phyloP scores from a whole-genome alignment of 1,140 invertebrate genomes.

The Procambarus virginalis region DNA sequence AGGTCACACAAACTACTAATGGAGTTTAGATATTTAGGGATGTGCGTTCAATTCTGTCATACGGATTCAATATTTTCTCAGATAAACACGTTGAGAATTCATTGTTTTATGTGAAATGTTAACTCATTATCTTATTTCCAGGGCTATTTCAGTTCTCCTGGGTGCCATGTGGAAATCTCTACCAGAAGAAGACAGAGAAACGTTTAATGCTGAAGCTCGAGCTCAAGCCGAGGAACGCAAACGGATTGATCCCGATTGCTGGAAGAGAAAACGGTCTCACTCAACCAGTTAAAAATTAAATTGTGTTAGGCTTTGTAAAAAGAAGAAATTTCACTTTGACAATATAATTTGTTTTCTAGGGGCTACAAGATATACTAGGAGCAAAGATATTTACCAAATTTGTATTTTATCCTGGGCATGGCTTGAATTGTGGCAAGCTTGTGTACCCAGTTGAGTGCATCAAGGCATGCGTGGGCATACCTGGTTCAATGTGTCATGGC shows the following conservation, averaged over 20 bases:
- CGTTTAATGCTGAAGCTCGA: constrained; percentile 75
- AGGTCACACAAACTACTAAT: no score
- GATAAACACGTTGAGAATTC: no score
- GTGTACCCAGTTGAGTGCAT: background rate
- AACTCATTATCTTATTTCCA: constrained; percentile 70
- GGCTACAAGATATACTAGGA: background rate
- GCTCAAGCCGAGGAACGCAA: constrained; percentile 77
- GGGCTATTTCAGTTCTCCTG: constrained; percentile 78
- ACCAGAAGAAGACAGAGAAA: constrained; percentile 73
- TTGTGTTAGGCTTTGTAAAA: constrained; percentile 14
- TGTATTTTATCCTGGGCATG: background rate
- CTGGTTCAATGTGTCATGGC: no score
- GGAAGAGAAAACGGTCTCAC: constrained; percentile 77
- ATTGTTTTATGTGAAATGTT: no score
- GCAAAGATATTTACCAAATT: background rate
- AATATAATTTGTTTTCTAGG: background rate
- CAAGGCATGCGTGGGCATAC: no score
- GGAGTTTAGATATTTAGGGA: no score
- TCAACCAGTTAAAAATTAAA: constrained; percentile 71
- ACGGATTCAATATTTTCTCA: no score
- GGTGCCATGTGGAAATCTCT: constrained; percentile 78
- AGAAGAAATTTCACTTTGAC: background rate
- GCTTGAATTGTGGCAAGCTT: background rate
- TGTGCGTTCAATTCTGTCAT: no score
- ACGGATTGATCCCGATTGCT: constrained; percentile 78